Conservation (phyloP, 2,113 vertebrate genomes). For the Bucco capensis region DNA sequence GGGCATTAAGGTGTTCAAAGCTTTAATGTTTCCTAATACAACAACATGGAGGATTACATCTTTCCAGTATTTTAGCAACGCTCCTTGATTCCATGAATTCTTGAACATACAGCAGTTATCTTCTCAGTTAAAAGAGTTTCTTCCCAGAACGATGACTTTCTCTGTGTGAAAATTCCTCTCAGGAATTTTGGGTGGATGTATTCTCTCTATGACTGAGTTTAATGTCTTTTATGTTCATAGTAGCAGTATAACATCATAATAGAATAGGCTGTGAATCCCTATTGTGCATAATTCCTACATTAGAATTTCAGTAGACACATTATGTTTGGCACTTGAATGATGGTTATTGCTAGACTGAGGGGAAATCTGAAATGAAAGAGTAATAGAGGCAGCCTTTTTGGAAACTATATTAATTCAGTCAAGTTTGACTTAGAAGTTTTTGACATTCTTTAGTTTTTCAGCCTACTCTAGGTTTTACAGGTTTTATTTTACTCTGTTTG, state of each 20-base stretch:
- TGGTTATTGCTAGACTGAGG: slow-evolving; percentile 31
- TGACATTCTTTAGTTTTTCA: not conserved
- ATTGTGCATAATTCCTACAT: slow-evolving; percentile 37
- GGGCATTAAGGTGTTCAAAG: not conserved
- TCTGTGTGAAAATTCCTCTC: not conserved
- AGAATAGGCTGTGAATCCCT: slow-evolving; percentile 18
- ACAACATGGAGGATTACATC: not conserved
- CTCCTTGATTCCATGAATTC: not conserved
- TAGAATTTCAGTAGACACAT: slow-evolving; percentile 33
- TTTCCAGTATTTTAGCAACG: not conserved
- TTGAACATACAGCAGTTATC: not conserved
- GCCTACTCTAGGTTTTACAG: not conserved
- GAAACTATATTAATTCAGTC: slow-evolving; percentile 2
- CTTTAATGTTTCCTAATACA: not conserved
- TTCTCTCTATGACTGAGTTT: not conserved
- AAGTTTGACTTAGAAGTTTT: not conserved
- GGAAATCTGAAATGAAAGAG: slow-evolving; percentile 13
- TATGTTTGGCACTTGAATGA: slow-evolving; percentile 30
- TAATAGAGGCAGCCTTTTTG: not conserved
- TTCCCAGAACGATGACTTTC: not conserved
- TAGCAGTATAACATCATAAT: slow-evolving; percentile 21
- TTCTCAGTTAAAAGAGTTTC: not conserved
- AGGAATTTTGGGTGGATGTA: not conserved
- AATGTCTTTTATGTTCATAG: slow-evolving; percentile 14
- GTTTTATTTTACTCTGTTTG: not conserved